Base-by-base conservation (phyloP, 2,113 vertebrate genomes). In the Cottus gobio region DNA sequence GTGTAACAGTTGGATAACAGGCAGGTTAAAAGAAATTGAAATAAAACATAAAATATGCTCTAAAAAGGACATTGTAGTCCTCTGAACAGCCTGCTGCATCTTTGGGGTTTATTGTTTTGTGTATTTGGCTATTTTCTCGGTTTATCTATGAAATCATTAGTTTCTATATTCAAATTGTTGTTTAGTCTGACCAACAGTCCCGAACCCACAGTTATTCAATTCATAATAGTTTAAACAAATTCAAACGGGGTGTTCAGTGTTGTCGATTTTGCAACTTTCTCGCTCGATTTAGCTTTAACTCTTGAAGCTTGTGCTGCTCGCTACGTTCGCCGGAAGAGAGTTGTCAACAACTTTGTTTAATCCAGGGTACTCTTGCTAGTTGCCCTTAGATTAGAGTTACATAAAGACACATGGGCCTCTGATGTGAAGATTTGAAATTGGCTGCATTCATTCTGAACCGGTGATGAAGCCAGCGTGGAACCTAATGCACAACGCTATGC, bases 1-100 rank as follows among this genome's bases (percentile, higher is more conserved):
- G 70, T 57, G 66, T 52, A 79, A 83, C 67, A 46, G 48, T 60
- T 75, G 54, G 74, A 88, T 54, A 79, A 75, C 34, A 80, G 22
- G 75, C 64, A 82, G 36, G 46, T 83, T 71, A 52, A 82, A 75
- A 78, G 60, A 4, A 60, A 68, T 34, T 48, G 26, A 56, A 65
- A 66, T 28, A 15, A n/a, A n/a, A 66, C 50, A 76, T n/a, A 50
- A 64, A 48, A 20, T 20, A 39, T 34, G 48, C 7, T 8, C 24
- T 34, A 10, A 46, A 50, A 37, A 46, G 37, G 64, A 69, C 2
- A 75, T 28, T 30, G 58, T 13, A 48, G 26, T 36, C 34, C 44
- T 67, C 18, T 28, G 6, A 15, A 28, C 2, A 26, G 46, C 10
- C 30, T 5, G 10, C 9, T 52, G 18, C 30, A 48, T 9, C 13